These are phyloP conservation scores for Eugnorisma glareosa DNA, from an alignment of 2,888 invertebrate species.

Conservation along the genomic window DNA sequence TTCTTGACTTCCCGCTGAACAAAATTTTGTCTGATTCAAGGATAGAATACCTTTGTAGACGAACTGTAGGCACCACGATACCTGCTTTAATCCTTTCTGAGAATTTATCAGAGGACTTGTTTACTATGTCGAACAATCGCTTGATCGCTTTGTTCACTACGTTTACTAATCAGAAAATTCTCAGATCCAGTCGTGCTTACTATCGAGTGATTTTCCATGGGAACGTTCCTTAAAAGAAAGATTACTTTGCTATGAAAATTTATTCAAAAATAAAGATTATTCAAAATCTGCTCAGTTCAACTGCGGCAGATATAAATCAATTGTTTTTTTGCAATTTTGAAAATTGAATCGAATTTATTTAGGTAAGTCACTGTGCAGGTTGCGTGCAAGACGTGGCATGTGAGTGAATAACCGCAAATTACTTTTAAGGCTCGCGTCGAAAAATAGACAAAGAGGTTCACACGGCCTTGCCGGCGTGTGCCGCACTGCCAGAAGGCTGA, in stretches of 20 bases:
- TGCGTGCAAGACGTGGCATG: conserved; percentile 56
- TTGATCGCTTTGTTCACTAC: conserved; percentile 54
- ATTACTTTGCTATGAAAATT: background rate
- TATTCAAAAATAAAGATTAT: background rate
- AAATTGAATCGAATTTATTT: conserved; percentile 31
- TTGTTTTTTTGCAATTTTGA: background rate
- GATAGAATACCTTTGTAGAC: conserved; percentile 4
- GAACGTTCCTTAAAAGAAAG: conserved; percentile 10
- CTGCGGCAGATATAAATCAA: background rate
- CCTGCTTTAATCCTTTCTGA: conserved; percentile 35
- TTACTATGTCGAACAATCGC: conserved; percentile 41
- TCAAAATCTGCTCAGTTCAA: background rate
- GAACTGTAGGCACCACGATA: conserved; percentile 1
- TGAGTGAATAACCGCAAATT: conserved; percentile 67
- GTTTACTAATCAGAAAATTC: conserved; percentile 53
- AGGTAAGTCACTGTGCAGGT: conserved; percentile 43
- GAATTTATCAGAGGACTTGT: conserved; percentile 40
- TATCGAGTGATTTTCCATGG: conserved; percentile 39
- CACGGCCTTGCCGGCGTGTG: conserved; percentile 86
- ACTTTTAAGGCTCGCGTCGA: conserved; percentile 69
- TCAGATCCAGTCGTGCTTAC: conserved; percentile 37
- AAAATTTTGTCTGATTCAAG: background rate
- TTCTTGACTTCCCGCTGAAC: background rate
- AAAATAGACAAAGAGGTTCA: conserved; percentile 88
- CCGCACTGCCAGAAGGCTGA: conserved; percentile 81